These are phyloP conservation scores for Forbesichthys papilliferus DNA, from an alignment of 2,113 vertebrate species.

Conservation along the genomic window DNA sequence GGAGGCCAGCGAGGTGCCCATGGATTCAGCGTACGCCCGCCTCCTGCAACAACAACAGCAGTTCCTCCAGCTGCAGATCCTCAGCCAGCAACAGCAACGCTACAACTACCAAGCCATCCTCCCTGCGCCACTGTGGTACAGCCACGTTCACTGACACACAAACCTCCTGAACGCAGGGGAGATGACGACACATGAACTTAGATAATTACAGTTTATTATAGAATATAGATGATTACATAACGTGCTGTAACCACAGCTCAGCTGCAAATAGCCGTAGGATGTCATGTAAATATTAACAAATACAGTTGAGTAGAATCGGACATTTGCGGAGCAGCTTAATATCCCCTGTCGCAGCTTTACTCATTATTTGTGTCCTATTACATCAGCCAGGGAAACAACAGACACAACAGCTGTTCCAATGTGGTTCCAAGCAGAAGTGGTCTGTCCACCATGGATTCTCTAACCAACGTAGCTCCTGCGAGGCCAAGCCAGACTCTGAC, in stretches of 20 bases:
- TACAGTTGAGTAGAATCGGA: too few relatives aligned
- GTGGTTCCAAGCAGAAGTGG: constrained; percentile 54
- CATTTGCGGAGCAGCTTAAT: constrained; percentile 6
- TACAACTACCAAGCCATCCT: constrained; percentile 90
- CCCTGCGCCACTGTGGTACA: constrained; percentile 86
- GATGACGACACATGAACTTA: neutral
- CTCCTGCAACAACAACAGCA: constrained; percentile 97
- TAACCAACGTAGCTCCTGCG: constrained; percentile 52
- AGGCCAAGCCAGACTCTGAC: constrained; percentile 65
- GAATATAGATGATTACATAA: neutral
- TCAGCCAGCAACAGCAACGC: constrained; percentile 95
- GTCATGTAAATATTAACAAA: too few relatives aligned
- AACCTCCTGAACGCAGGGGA: neutral
- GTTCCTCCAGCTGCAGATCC: constrained; percentile 97
- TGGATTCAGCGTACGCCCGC: constrained; percentile 95
- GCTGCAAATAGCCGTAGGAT: too few relatives aligned
- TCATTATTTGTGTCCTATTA: constrained; percentile 34
- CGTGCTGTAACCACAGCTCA: neutral
- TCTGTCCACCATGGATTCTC: constrained; percentile 59
- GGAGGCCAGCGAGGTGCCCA: constrained; percentile 85
- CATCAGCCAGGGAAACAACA: constrained; percentile 78
- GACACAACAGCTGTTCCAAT: constrained; percentile 77
- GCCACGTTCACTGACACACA: constrained; percentile 9
- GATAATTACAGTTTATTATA: too few relatives aligned
- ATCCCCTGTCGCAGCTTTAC: constrained; percentile 30